A percentile compares a stretch with the other conserved stretches of the same genome.
Evolutionary conservation across 2,797 vertebrate genomes (phyloP).

Genomic region (Schizopygopsis pylzovi): DNA sequence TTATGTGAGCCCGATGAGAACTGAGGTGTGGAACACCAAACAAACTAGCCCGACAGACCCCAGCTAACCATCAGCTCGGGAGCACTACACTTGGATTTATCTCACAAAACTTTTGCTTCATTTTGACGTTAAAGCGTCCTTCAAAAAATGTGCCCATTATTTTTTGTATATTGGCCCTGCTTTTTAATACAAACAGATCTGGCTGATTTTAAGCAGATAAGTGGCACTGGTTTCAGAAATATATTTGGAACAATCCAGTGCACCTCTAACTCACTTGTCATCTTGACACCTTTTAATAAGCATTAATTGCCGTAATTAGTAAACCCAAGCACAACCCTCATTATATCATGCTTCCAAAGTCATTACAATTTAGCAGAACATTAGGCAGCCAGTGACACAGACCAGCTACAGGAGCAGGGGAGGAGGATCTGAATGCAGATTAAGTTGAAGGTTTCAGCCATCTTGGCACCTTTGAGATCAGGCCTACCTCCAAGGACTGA

Average conservation of each 20-base stretch:
- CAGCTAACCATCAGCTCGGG: too few relatives aligned
- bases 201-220: background rate
- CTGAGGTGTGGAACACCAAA: too few relatives aligned
- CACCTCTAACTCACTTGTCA: slow-evolving; percentile 42
- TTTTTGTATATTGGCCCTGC: background rate
- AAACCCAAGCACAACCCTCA: slow-evolving; percentile 45
- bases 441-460: background rate
- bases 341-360: slow-evolving; percentile 58
- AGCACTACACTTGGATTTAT: background rate
- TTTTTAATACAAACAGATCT: slow-evolving; percentile 2
- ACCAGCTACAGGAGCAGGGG: slow-evolving; percentile 7
- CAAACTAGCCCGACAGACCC: too few relatives aligned
- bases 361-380: slow-evolving; percentile 60
- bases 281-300: slow-evolving; percentile 59
- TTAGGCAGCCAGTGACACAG: slow-evolving; percentile 49
- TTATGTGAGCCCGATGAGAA: too few relatives aligned
- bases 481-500: background rate
- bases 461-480: background rate
- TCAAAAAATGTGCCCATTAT: background rate
- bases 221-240: background rate
- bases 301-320: slow-evolving; percentile 60
- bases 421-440: slow-evolving; percentile 32
- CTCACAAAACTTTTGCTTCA: background rate
- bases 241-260: background rate
- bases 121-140: background rate